Percentiles rank a stretch among this genome's conserved stretches.
Evolutionary conservation across 1,140 invertebrate genomes (phyloP).

Genomic region (Cotesia vestalis): DNA sequence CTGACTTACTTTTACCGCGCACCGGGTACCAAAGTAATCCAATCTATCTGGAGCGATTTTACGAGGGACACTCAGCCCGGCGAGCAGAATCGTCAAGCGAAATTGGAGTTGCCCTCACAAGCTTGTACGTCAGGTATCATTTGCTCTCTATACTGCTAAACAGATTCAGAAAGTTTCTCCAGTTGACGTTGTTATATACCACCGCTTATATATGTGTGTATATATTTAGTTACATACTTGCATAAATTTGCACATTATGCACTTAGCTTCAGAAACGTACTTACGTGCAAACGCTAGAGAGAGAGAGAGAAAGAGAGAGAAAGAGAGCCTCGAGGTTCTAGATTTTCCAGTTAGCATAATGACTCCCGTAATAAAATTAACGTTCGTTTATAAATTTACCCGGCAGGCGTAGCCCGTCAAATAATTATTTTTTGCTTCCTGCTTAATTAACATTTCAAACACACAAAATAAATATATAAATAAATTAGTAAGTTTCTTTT

Average conservation of each 20-base stretch:
- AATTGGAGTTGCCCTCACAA: conserved; percentile 23
- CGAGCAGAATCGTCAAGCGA: conserved; percentile 10
- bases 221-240: background rate
- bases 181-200: conserved; percentile 4
- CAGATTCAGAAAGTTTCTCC: conserved; percentile 8
- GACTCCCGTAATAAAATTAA: background rate
- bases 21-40: conserved; percentile 19
- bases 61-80: conserved; percentile 19
- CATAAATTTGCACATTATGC: conserved; percentile 13
- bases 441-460: too few relatives aligned
- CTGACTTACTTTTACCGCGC: background rate
- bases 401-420: too few relatives aligned
- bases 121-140: conserved; percentile 27
- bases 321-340: background rate
- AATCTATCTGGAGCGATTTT: conserved; percentile 37
- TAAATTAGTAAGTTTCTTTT: too few relatives aligned
- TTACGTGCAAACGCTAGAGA: background rate
- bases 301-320: background rate
- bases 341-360: background rate
- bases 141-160: conserved; percentile 13
- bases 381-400: background rate
- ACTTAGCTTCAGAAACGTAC: background rate
- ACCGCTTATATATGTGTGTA: background rate
- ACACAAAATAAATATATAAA: too few relatives aligned
- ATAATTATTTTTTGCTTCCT: too few relatives aligned